Evolutionary conservation across 2,113 vertebrate genomes (phyloP), one percentile per base, ranked within the genome.

Genomic region (Raphicerus campestris): DNA sequence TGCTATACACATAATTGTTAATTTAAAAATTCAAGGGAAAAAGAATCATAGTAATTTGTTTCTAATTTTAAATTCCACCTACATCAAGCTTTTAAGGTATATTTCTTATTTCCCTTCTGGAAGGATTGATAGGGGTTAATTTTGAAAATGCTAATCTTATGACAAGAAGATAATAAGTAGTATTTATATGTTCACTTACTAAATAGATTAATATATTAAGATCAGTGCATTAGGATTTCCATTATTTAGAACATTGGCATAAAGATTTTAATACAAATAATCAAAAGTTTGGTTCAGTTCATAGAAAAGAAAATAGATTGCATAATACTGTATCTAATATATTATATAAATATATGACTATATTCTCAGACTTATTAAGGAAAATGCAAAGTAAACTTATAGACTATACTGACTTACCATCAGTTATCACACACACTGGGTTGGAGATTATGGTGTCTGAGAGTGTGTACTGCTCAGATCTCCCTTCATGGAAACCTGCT

Each of bases 71-170:
- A 17, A 86, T 88, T 94, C 30, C 28, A 80, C 19, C 13, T 35
- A 56, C 9, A 78, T 55, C 2, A 42, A 80, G 6, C 10, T 82
- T 87, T 92, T 77, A 87, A 93, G 19, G 7, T 60, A 39, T 3
- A 75, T 60, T 94, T 97, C 58, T 60, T 80, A 47, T 49, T 89
- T 92, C 42, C 14, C 19, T 24, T 97, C 17, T 61, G 53, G 30
- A 90, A 60, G 9, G 4, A 11, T 63, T 87, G 58, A 32, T 30
- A 60, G 32, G 20, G 55, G 17, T 55, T 96, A 55, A 85, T 87
- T 96, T 70, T 96, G 24, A 96, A 94, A 91, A 39, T 94, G n/a
- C 2, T 86, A 87, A 89, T 86, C 20, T 45, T 86, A 32, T 32
- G 5, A 30, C 45, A 58, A 86, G 35, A 53, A n/a, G 16, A 75